phyloP scores from a whole-genome alignment of 2,113 vertebrate genomes.

The Geococcyx californianus region DNA sequence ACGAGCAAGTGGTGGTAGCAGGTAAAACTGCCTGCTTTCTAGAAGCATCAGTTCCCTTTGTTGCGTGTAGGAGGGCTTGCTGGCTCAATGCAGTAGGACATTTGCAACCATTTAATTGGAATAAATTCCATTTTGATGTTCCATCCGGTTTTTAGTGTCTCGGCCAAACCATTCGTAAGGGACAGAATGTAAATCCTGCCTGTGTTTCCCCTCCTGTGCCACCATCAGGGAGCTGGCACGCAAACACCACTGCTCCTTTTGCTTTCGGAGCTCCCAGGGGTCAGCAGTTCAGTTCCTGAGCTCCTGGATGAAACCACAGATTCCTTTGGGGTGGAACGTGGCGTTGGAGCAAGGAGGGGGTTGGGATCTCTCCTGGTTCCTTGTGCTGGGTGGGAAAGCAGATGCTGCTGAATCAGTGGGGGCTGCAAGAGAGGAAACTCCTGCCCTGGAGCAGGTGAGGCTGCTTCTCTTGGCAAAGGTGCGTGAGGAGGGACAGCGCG shows the following conservation, averaged over 20 bases:
- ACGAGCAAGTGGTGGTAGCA: conserved; percentile 19
- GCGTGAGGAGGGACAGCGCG: not conserved
- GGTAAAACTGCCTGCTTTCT: conserved; percentile 7
- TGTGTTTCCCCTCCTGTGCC: not conserved
- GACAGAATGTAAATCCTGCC: conserved; percentile 52
- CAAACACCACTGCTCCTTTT: not conserved
- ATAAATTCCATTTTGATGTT: conserved; percentile 56
- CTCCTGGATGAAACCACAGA: not conserved
- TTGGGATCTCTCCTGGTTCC: not conserved
- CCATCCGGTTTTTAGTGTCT: conserved; percentile 31
- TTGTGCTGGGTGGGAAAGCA: not conserved
- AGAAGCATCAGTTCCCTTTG: not conserved
- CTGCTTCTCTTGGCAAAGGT: not conserved
- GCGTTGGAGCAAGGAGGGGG: not conserved
- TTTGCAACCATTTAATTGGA: conserved; percentile 65
- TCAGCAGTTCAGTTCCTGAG: not conserved
- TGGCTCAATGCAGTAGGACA: conserved; percentile 37
- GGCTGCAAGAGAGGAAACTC: not conserved
- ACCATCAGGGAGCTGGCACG: not conserved
- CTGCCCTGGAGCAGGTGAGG: not conserved
- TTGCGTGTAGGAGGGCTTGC: conserved; percentile 20
- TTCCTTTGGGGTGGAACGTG: not conserved
- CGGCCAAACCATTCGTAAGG: conserved; percentile 52
- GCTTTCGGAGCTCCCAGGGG: not conserved
- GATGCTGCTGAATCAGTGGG: not conserved